Evolutionary conservation across 2,113 vertebrate species (phyloP).

Genomic region (Oostethus manadensis): DNA sequence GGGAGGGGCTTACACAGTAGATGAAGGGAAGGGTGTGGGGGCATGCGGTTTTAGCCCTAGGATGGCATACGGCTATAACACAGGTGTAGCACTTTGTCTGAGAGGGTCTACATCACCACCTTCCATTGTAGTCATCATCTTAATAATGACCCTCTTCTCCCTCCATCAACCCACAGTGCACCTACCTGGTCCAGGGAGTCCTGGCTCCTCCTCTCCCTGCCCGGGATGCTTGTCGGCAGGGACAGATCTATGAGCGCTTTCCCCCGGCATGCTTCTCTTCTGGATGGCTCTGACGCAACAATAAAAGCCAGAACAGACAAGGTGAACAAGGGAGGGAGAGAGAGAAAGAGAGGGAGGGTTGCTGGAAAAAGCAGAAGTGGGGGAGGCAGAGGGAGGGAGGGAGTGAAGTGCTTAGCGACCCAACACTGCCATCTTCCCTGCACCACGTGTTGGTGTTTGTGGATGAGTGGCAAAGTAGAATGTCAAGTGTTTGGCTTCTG

Average conservation of each 20-base stretch:
- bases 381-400: constrained; percentile 18
- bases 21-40: neutral
- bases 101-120: neutral
- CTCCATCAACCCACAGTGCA: constrained; percentile 21
- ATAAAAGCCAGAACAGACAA: constrained; percentile 60
- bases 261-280: constrained; percentile 72
- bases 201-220: constrained; percentile 58
- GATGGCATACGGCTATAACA: constrained; percentile 31
- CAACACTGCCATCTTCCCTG: constrained; percentile 52
- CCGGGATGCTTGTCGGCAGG: constrained; percentile 62
- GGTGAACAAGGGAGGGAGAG: constrained; percentile 51
- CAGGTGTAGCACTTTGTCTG: neutral
- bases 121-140: neutral
- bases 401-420: constrained; percentile 49
- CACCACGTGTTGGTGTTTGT: constrained; percentile 53
- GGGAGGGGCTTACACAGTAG: constrained; percentile 8
- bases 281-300: constrained; percentile 65
- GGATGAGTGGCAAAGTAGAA: constrained; percentile 23
- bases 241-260: constrained; percentile 65
- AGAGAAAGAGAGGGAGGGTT: constrained; percentile 19
- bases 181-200: constrained; percentile 75
- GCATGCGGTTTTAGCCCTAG: neutral
- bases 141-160: neutral
- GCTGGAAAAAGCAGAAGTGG: neutral
- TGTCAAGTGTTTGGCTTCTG: constrained; percentile 24